A percentile compares a stretch with the other conserved stretches of the same genome.
Evolutionary conservation across 2,113 vertebrate species (phyloP).

Genomic region (Ceuthmochares aereus): DNA sequence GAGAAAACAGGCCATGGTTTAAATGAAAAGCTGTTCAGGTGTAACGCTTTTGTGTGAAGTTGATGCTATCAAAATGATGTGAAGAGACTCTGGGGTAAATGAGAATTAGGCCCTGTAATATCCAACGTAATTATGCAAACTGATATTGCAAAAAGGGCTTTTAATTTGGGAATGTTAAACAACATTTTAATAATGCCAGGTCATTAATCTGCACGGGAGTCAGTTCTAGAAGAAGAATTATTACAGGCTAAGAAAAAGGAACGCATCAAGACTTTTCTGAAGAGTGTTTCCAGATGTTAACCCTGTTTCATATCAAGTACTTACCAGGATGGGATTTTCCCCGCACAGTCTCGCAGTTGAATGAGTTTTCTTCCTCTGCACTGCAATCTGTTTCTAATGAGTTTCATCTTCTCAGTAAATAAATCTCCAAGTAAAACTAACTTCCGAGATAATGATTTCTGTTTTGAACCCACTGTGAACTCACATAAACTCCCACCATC

Average conservation of each 20-base stretch:
- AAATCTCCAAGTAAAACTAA: not conserved
- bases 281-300: not conserved
- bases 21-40: not conserved
- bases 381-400: not conserved
- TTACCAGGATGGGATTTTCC: not conserved
- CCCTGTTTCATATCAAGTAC: accelerated
- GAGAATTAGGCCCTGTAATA: not conserved
- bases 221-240: not conserved
- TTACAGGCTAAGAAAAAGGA: not conserved
- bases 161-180: not conserved
- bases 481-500: not conserved
- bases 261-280: not conserved
- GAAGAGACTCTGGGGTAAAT: not conserved
- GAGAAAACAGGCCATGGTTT: not conserved
- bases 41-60: not conserved
- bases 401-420: not conserved
- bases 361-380: not conserved
- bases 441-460: not conserved
- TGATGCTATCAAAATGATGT: accelerated
- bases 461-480: not conserved
- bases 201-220: not conserved
- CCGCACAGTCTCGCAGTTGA: accelerated
- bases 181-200: not conserved
- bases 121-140: not conserved
- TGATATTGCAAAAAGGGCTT: not conserved